Evolutionary conservation across 2,888 invertebrate species (phyloP).

Genomic region (Hecatera dysodea): DNA sequence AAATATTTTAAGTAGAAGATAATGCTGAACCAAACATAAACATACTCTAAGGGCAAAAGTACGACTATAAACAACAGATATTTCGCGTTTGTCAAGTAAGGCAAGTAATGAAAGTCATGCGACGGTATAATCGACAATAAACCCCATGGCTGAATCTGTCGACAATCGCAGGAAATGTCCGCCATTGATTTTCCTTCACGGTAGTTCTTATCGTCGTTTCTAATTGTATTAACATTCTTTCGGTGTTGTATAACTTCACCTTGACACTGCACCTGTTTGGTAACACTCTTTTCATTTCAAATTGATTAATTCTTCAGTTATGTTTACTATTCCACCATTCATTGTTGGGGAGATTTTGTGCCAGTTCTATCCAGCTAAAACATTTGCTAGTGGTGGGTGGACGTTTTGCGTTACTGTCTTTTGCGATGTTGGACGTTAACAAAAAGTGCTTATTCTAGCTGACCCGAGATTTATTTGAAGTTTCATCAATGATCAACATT

Average conservation of each 20-base stretch:
- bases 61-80: background rate
- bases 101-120: slow-evolving; percentile 30
- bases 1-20: too few species aligned
- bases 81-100: slow-evolving; percentile 3
- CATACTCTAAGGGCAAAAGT: background rate
- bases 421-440: background rate
- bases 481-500: background rate
- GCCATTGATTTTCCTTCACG: slow-evolving; percentile 66
- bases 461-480: background rate
- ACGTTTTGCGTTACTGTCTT: background rate
- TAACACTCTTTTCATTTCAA: slow-evolving; percentile 30
- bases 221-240: slow-evolving; percentile 68
- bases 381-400: background rate
- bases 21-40: background rate
- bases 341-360: background rate
- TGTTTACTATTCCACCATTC: slow-evolving; percentile 5
- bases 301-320: slow-evolving; percentile 26
- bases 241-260: slow-evolving; percentile 60
- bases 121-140: slow-evolving; percentile 62
- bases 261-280: slow-evolving; percentile 53
- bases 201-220: slow-evolving; percentile 65
- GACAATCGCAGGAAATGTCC: slow-evolving; percentile 67
- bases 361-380: background rate
- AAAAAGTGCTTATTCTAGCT: background rate
- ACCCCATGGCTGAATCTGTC: slow-evolving; percentile 33